Evolutionary conservation across 2,113 vertebrate genomes (phyloP), one percentile per base, ranked within the genome.

Genomic region (Kryptolebias marmoratus): DNA sequence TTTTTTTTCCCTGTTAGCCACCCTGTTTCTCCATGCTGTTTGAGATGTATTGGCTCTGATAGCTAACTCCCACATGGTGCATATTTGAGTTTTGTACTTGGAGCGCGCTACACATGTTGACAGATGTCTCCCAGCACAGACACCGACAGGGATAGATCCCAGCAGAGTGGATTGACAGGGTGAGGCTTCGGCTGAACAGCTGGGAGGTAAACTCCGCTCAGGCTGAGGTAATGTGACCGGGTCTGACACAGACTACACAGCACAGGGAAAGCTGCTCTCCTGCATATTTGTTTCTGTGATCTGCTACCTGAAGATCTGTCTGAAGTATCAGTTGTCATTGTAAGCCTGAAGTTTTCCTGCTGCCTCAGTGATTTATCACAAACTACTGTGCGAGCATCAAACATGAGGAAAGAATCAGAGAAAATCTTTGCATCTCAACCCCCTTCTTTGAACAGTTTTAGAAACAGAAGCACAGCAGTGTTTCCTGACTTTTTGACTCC

Each of bases 81-180:
- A 71, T 66, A 49, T 64, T 87, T 75, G 22, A 75, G 84, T 80
- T 87, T 83, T 88, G 88, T 90, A 90, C 80, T 74, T 83, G 67
- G 75, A 73, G 79, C 81, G 66, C 48, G 54, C 86, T 86, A 87
- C 86, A 84, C 79, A 71, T 88, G 85, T 84, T 88, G 90, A 93
- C 91, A 92, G 85, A 92, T 92, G 91, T 90, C 89, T 87, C 61
- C 48, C 39, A 72, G 70, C 81, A 84, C 86, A 76, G 79, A 80
- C 65, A 79, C 71, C 84, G 80, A 82, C 85, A 84, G 72, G 47
- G 73, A 71, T 59, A 75, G 71, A 89, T 85, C 84, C 88, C 86
- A 79, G 77, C 57, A 68, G 90, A 72, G 77, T 12, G 49, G 63
- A 73, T 86, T 78, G 84, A 86, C 82, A 82, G 80, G 86, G 82